A percentile compares a stretch with the other conserved stretches of the same genome.
Conservation (phyloP, 2,113 vertebrate genomes). For the Megalops atlanticus region DNA sequence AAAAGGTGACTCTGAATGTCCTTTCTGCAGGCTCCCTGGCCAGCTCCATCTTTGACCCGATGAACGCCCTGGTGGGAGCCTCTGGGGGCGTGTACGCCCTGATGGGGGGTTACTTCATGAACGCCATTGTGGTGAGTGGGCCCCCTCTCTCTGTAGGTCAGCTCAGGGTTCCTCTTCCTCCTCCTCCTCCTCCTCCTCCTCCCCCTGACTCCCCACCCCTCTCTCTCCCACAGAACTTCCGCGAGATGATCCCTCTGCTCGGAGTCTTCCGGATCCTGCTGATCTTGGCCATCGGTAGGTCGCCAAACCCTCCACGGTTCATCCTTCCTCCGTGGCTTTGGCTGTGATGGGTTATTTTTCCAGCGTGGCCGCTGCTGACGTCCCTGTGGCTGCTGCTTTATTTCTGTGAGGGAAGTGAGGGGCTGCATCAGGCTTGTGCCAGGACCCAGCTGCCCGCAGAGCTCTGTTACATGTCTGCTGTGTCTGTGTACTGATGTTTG, state of each 20-base stretch:
- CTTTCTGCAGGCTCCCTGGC: slow-evolving; percentile 79
- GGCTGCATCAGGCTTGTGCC: background rate
- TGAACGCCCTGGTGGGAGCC: slow-evolving; percentile 81
- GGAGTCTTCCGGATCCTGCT: slow-evolving; percentile 77
- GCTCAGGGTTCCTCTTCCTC: no score
- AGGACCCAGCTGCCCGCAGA: background rate
- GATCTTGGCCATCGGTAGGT: slow-evolving; percentile 78
- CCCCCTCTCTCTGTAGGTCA: background rate
- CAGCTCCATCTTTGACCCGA: slow-evolving; percentile 88
- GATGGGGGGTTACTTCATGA: slow-evolving; percentile 90
- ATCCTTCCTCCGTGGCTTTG: no score
- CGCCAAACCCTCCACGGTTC: background rate
- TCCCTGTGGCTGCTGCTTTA: background rate
- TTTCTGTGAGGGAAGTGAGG: background rate
- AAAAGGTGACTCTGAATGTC: slow-evolving; percentile 13
- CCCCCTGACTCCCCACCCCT: slow-evolving; percentile 24
- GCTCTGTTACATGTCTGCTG: no score
- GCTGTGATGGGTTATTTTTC: no score
- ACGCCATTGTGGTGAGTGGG: slow-evolving; percentile 82
- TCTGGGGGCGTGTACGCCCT: slow-evolving; percentile 90
- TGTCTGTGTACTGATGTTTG: background rate
- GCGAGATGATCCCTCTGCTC: slow-evolving; percentile 83
- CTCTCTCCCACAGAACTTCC: slow-evolving; percentile 77
- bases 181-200: background rate
- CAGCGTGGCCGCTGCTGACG: no score